Conservation (phyloP, 1,140 invertebrate genomes). For the Calephelis virginiensis region DNA sequence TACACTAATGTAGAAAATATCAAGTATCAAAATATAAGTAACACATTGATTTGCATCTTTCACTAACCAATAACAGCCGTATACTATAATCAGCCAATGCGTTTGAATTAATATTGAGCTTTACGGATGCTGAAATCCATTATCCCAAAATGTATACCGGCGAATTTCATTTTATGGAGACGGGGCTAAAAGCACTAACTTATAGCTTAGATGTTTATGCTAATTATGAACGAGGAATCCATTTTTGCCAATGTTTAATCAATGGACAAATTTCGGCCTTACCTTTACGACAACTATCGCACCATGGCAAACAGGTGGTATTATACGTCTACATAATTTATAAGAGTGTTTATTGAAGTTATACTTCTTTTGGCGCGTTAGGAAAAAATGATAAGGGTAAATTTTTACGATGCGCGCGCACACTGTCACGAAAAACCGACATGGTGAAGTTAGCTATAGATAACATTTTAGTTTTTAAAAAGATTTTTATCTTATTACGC, state of each 20-base stretch:
- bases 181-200: conserved; percentile 29
- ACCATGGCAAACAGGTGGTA: not conserved
- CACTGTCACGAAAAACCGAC: too few species aligned
- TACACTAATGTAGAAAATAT: conserved; percentile 73
- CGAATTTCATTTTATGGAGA: conserved; percentile 30
- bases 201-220: too few species aligned
- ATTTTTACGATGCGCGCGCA: too few species aligned
- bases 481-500: too few species aligned
- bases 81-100: conserved; percentile 76
- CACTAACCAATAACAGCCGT: conserved; percentile 78
- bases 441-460: too few species aligned
- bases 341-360: not conserved
- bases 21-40: conserved; percentile 78
- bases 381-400: too few species aligned
- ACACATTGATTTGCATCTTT: conserved; percentile 72
- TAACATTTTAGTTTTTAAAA: too few species aligned
- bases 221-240: too few species aligned
- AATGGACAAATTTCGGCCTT: too few species aligned
- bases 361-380: too few species aligned
- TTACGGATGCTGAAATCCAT: conserved; percentile 3
- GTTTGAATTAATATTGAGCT: conserved; percentile 65
- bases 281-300: too few species aligned
- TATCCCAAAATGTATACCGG: not conserved
- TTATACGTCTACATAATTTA: conserved; percentile 2
- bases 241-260: too few species aligned